These are phyloP conservation scores for Zaprionus lachaisei DNA, from an alignment of 1,140 invertebrate species.

Conservation along the genomic window DNA sequence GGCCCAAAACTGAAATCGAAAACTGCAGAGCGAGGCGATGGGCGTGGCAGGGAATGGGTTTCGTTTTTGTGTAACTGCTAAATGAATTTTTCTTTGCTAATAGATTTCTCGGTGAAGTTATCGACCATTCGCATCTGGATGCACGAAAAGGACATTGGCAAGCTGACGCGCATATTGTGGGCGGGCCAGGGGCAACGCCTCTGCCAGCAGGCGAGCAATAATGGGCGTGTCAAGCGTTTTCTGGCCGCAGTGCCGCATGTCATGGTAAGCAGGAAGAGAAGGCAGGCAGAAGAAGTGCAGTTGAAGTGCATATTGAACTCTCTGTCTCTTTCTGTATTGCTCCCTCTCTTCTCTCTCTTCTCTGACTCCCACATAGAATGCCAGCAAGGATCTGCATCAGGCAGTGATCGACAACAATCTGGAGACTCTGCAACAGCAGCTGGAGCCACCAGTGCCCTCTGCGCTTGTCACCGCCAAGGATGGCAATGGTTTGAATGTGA, in stretches of 20 bases:
- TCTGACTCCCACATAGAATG: slow-evolving; percentile 86
- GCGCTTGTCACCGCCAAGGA: slow-evolving; percentile 92
- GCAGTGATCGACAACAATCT: slow-evolving; percentile 91
- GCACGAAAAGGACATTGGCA: slow-evolving; percentile 93
- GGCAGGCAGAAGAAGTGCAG: no score
- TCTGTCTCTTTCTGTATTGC: no score
- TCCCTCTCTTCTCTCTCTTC: no score
- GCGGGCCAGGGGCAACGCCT: slow-evolving; percentile 93
- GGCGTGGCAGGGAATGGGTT: neutral
- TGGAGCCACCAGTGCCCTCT: slow-evolving; percentile 89
- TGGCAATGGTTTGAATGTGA: slow-evolving; percentile 90
- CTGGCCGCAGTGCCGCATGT: slow-evolving; percentile 94
- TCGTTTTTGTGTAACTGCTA: slow-evolving; percentile 9
- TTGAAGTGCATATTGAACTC: no score
- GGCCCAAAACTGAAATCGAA: slow-evolving; percentile 58
- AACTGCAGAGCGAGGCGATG: neutral
- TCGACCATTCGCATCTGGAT: slow-evolving; percentile 97
- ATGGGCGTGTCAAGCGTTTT: slow-evolving; percentile 91
- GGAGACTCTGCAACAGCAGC: slow-evolving; percentile 88
- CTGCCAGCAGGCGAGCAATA: slow-evolving; percentile 92
- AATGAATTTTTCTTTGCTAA: slow-evolving; percentile 63
- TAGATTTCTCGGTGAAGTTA: slow-evolving; percentile 90
- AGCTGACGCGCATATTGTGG: slow-evolving; percentile 93
- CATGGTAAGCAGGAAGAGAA: slow-evolving; percentile 87
- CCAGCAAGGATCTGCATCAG: slow-evolving; percentile 92